Percentiles rank a stretch among this genome's conserved stretches.
These are phyloP conservation scores for Schizopygopsis malacanthus DNA, from an alignment of 2,797 vertebrate species.

Conservation along the genomic window DNA sequence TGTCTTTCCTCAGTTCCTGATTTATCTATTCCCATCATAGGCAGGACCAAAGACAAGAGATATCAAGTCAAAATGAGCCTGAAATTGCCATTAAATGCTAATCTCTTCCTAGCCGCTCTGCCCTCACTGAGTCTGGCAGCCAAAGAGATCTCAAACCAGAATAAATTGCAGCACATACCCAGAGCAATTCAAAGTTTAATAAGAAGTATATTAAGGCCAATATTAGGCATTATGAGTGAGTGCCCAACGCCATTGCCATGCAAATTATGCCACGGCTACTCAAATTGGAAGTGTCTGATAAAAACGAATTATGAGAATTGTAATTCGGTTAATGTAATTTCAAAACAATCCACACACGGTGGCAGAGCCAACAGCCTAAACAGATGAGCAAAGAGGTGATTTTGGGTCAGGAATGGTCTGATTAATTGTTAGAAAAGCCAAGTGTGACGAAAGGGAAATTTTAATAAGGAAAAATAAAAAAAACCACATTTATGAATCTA, in stretches of 20 bases:
- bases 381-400: not conserved
- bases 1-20: slow-evolving; percentile 48
- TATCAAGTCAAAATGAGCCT: slow-evolving; percentile 65
- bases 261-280: slow-evolving; percentile 57
- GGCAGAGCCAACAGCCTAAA: slow-evolving; percentile 22
- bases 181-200: slow-evolving; percentile 73
- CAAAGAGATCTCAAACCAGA: slow-evolving; percentile 54
- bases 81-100: slow-evolving; percentile 69
- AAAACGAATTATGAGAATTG: slow-evolving; percentile 62
- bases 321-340: slow-evolving; percentile 62
- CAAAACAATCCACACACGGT: slow-evolving; percentile 54
- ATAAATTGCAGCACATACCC: slow-evolving; percentile 68
- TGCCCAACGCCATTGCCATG: slow-evolving; percentile 61
- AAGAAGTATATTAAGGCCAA: slow-evolving; percentile 70
- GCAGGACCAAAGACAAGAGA: slow-evolving; percentile 62
- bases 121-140: slow-evolving; percentile 50
- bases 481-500: not conserved
- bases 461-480: not conserved
- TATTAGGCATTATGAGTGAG: slow-evolving; percentile 66
- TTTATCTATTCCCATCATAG: slow-evolving; percentile 60
- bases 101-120: slow-evolving; percentile 57
- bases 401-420: not conserved
- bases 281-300: slow-evolving; percentile 57
- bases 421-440: not conserved
- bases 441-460: not conserved